Conservation (phyloP, 2,888 invertebrate species). For the Rotaria socialis region DNA sequence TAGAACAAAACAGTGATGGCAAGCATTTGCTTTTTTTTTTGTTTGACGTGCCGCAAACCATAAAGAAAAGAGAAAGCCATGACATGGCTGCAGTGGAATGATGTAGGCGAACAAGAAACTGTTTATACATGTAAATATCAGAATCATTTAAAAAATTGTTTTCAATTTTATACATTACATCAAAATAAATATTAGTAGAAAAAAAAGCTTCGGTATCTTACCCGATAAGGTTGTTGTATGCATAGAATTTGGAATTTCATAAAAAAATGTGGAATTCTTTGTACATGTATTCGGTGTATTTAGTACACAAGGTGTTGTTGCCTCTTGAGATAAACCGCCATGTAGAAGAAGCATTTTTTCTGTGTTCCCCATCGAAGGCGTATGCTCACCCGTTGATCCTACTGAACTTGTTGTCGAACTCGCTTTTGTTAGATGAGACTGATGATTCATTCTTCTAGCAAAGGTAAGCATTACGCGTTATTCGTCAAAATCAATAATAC, state of each 20-base stretch:
- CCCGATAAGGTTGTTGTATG: background rate
- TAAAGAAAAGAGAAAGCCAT: background rate
- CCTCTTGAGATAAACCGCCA: background rate
- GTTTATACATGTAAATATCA: background rate
- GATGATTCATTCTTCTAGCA: background rate
- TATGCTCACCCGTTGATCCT: background rate
- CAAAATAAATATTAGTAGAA: too few species aligned
- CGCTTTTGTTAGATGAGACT: background rate
- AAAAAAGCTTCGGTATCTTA: background rate
- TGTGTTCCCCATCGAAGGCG: background rate
- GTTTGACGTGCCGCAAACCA: background rate
- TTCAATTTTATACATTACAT: background rate
- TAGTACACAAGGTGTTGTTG: constrained; percentile 32
- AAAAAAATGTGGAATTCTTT: constrained; percentile 28
- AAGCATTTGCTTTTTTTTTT: background rate
- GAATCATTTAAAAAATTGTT: background rate
- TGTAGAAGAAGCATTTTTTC: constrained; percentile 1
- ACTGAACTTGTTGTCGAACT: background rate
- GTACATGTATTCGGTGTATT: constrained; percentile 31
- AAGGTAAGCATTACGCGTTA: background rate
- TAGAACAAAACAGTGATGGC: background rate
- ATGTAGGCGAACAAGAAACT: background rate
- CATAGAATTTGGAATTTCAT: constrained; percentile 29
- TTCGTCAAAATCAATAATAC: background rate
- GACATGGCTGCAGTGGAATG: background rate